Base-by-base conservation (phyloP, 1,140 invertebrate species). In the Frieseomelitta varia region DNA sequence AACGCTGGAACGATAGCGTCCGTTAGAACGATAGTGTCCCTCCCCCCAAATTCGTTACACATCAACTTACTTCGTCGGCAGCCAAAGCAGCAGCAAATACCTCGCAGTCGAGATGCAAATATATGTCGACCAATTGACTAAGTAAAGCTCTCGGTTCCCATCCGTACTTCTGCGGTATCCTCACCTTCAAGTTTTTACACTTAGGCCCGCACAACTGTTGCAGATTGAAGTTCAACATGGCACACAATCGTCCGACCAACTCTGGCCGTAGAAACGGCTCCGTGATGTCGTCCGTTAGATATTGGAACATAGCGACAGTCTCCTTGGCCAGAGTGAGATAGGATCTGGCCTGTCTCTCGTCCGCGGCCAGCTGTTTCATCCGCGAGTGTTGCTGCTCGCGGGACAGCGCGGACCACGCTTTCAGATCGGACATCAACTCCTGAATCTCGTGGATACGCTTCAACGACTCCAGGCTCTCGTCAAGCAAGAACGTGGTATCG, bases 261-360 rank as follows among this genome's bases (percentile, higher is more conserved):
- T 99, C 98, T 1, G 98, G 97, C 82, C 97, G 96, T 82, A 99
- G 95, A 93, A 99, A 99, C 30, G 99, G 99, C 92, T 99, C 97
- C 87, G 97, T 97, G 79, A 99, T 99, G 90, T 99, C 97, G 73
- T 97, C 97, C 12, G 99, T 99, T 74, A 99, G 95, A 94, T 99
- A 99, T 92, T 99, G 98, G 94, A 99, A 98, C 98, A 99, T 99
- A 91, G 99, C 98, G 69, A 99, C 98, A 11, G 99, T 99, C 93
- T 99, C 99, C 86, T 97, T 97, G 34, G 98, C 99, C 51, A 99
- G 95, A 15, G 98, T 99, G 73, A 99, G 95, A 95, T 99, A 99
- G 0, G 98, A 99, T 79, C 98, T 96, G 93, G 99, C 99, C 93
- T 99, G 98, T 63, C 98, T 95, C 94, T 99, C 99, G 95, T 99